A percentile compares a stretch with the other conserved stretches of the same genome.
These are phyloP conservation scores for Himalopsyche japonica DNA, from an alignment of 2,888 invertebrate species.

Conservation along the genomic window DNA sequence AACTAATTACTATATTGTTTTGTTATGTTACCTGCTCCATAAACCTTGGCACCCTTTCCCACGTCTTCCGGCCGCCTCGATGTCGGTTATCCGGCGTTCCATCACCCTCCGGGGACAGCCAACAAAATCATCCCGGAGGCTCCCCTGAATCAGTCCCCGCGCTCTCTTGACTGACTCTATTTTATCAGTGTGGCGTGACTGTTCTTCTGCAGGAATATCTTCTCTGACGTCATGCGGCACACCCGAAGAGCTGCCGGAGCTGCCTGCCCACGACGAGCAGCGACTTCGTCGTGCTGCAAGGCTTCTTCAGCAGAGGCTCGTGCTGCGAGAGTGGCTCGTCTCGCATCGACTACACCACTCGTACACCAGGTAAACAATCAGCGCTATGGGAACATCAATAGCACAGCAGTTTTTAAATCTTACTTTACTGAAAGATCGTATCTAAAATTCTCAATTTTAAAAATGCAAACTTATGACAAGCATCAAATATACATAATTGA, in stretches of 20 bases:
- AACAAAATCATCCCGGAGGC: not conserved
- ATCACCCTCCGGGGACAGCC: not conserved
- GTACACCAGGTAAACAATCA: constrained; percentile 64
- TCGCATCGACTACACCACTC: constrained; percentile 74
- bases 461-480: too few relatives aligned
- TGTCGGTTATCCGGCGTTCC: not conserved
- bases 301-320: constrained; percentile 79
- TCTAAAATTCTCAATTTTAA: too few relatives aligned
- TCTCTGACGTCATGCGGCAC: constrained; percentile 80
- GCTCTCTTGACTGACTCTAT: not conserved
- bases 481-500: too few relatives aligned
- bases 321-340: constrained; percentile 83
- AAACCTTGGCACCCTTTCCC: not conserved
- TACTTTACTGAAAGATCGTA: too few relatives aligned
- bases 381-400: not conserved
- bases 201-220: constrained; percentile 69
- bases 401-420: too few relatives aligned
- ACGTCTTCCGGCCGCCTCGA: not conserved
- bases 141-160: not conserved
- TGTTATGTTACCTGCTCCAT: too few relatives aligned
- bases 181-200: not conserved
- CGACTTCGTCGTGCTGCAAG: constrained; percentile 80
- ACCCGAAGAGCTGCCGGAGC: constrained; percentile 76
- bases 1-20: too few relatives aligned
- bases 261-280: constrained; percentile 83